These are phyloP conservation scores for Cecidostiba fungosa DNA, from an alignment of 2,888 invertebrate genomes.

Conservation along the genomic window DNA sequence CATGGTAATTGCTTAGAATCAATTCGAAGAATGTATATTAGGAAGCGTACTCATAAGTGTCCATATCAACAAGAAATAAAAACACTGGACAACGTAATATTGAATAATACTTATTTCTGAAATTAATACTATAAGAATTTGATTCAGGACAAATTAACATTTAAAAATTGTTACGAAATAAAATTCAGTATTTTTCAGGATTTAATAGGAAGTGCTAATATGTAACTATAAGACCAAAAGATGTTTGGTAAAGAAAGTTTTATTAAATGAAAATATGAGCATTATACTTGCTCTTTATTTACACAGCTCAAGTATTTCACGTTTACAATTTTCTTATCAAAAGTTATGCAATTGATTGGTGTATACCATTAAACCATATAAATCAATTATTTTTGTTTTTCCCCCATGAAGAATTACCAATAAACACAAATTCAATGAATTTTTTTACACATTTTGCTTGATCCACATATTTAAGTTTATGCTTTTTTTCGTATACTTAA, in stretches of 20 bases:
- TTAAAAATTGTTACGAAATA: no score
- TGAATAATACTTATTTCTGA: no score
- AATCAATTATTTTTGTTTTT: slow-evolving; percentile 24
- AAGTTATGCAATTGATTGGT: slow-evolving; percentile 43
- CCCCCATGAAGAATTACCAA: not conserved
- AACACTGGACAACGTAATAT: no score
- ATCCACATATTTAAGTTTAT: not conserved
- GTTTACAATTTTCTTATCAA: slow-evolving; percentile 47
- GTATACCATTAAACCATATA: slow-evolving; percentile 19
- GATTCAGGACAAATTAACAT: no score
- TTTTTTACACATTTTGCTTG: slow-evolving; percentile 13
- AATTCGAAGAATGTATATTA: not conserved
- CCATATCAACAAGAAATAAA: no score
- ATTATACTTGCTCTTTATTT: slow-evolving; percentile 50
- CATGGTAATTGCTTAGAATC: not conserved
- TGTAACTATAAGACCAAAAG: not conserved
- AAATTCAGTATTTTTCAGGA: no score
- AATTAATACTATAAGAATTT: no score
- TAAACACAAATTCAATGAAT: slow-evolving; percentile 7
- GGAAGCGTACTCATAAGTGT: no score
- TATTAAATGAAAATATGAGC: slow-evolving; percentile 61
- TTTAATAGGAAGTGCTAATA: not conserved
- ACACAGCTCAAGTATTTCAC: slow-evolving; percentile 41
- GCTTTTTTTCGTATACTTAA: not conserved
- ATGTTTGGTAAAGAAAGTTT: slow-evolving; percentile 46